Base-by-base conservation (phyloP, 2,888 invertebrate species). In the Drosophila multiciliata region DNA sequence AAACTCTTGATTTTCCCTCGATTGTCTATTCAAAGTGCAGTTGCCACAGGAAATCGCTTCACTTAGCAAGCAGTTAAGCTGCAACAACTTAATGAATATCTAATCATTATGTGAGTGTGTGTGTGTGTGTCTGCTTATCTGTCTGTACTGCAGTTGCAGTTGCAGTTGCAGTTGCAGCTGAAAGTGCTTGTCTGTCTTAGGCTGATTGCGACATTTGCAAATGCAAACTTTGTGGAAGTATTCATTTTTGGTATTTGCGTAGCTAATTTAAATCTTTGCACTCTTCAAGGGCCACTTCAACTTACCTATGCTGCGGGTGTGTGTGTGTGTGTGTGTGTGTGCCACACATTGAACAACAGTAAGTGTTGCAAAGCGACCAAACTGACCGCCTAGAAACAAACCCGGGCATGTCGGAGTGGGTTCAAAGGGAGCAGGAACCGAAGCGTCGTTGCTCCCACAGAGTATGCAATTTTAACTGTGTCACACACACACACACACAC, bases 311-410 rank as follows among this genome's bases (percentile, higher is more conserved):
- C 26, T 58, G 50, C 12, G 58, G 35, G 23, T 20, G 48, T 33
- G 36, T 50, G 20, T 53, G 36, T 45, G 36, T 50, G 49, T 35
- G 17, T 32, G 57, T 20, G 35, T 53, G 38, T 66, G 53, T 57
- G 57, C 83, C 90, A 80, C 83, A 89, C 78, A 90, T 90, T 78
- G 78, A 78, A 84, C 86, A 85, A 82, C 73, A 75, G 70, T 66
- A 75, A 81, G 58, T 78, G 78, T 66, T 68, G 65, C 66, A 74
- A 75, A 72, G 66, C 75, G 65, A 66, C 64, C 78, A 61, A 66
- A 52, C 38, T 78, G 78, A 78, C 81, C 57, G 59, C 45, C 48
- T 53, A 48, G 29, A 45, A 65, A 59, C 66, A 61, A 61, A 66
- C 71, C 72, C 55, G 45, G 20, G 15, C 20, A 23, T 2, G 29